Evolutionary conservation across 2,113 vertebrate genomes (phyloP), one percentile per base, ranked within the genome.

Genomic region (Gobius niger): DNA sequence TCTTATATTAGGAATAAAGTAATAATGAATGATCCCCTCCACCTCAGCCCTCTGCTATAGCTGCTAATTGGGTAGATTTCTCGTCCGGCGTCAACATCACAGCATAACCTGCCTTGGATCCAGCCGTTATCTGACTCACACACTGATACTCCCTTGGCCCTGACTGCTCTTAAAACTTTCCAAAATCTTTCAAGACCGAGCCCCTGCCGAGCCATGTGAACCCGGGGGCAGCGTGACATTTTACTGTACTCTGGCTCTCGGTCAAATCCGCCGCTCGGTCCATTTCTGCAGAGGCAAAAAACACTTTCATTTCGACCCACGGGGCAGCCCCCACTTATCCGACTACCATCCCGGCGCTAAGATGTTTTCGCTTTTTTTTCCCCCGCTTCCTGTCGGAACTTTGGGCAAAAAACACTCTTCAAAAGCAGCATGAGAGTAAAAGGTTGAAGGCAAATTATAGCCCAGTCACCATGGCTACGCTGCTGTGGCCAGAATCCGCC

Each of bases 161-260:
- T 64, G 70, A 75, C 71, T 57, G 9, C 57, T 68, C 57, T 73
- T 16, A 70, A 72, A 85, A 74, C 41, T 82, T 61, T 76, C 65
- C 63, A 34, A 57, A 54, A 50, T 75, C 4, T 76, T 80, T 60
- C 49, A 63, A 50, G 41, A 15, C 51, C 63, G 66, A 64, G 51
- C 77, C 40, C 78, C 73, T 72, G 69, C 41, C 7, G 76, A 14
- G 63, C 49, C 46, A 70, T 41, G 72, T 67, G 65, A 61, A 83
- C 61, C 78, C 67, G 7, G 76, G 59, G 65, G 73, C 62, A 44
- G 60, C 18, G 68, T 77, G 80, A 75, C 78, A 81, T 81, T 83
- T 81, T 65, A 14, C 34, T 46, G 40, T 5, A 0, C 34, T 47
- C 47, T 24, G 50, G 72, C 50, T 47, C 60, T 72, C 44, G 62